Base-by-base conservation (phyloP, 2,113 vertebrate genomes). In the Carlito syrichta region DNA sequence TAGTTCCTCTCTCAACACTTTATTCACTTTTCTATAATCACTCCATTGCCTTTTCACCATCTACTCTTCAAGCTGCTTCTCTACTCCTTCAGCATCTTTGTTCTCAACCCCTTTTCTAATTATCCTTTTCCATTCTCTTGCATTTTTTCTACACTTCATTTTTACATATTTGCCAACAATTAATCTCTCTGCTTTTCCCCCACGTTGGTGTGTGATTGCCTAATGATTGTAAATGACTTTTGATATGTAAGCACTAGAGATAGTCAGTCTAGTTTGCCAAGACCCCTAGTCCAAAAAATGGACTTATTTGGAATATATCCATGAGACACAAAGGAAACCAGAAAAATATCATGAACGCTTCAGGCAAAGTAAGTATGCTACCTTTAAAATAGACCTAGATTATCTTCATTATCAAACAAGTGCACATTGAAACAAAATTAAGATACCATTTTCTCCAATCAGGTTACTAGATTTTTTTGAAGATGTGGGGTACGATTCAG, bases 321-420 rank as follows among this genome's bases (percentile, higher is more conserved):
- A 35, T 40, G 74, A 58, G 43, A 62, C 50, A 22, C 60, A 25
- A 10, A 27, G 8, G 23, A 73, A 86, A 69, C 52, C 35, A n/a
- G 63, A 68, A 68, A 90, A 86, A 30, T 63, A 30, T 16, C 79
- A 94, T 87, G 96, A 48, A 82, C 20, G 92, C 85, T 2, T 0
- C 14, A 38, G 78, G 78, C 50, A 94, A 97, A 68, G 91, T 96
- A 89, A 94, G 94, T 81, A 19, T 25, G 8, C 8, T 73, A 6
- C 13, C 43, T 78, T 71, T 58, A 17, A 43, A 60, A 82, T 30
- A 48, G 32, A 35, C 52, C 11, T 7, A 6, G 16, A 8, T 69
- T 48, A 43, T 87, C 23, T 78, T 89, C 48, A 66, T 76, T 94
- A 45, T 62, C 13, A 20, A 73, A 73, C 45, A 71, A 54, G n/a